Conservation (phyloP, 1,140 invertebrate genomes). For the Platorchestia sp. region DNA sequence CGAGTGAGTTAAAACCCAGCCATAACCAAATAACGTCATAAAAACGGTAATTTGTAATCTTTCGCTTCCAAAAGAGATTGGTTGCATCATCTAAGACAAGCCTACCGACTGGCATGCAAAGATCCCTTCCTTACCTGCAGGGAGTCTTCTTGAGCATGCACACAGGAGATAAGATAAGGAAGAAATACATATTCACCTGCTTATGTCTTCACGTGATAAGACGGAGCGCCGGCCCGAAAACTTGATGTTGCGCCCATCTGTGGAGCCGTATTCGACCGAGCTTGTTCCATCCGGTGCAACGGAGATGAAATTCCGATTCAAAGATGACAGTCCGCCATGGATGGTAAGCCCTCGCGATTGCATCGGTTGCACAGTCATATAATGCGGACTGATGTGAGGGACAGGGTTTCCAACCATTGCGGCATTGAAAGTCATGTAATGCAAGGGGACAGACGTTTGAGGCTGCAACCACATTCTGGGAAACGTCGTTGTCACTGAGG, state of each 20-base stretch:
- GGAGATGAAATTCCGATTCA: neutral
- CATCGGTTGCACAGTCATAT: neutral
- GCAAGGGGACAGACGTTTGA: neutral
- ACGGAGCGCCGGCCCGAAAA: slow-evolving; percentile 3
- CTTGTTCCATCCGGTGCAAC: neutral
- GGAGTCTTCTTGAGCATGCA: neutral
- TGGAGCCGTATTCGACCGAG: neutral
- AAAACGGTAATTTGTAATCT: neutral
- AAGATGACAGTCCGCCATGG: neutral
- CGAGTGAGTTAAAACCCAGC: neutral
- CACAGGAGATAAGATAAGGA: neutral
- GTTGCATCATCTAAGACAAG: neutral
- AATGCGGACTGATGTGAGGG: neutral
- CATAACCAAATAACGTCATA: neutral
- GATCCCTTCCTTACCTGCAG: neutral
- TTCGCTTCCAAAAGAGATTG: neutral
- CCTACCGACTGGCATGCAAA: neutral
- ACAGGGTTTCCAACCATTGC: neutral
- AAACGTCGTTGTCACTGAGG: neutral
- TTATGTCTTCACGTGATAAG: slow-evolving; percentile 2
- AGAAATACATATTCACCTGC: neutral
- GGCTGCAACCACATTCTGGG: neutral
- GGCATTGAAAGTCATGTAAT: slow-evolving; percentile 4
- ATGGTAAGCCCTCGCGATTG: neutral
- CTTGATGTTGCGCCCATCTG: slow-evolving; percentile 18